A percentile compares a stretch with the other conserved stretches of the same genome.
phyloP scores from a whole-genome alignment of 2,888 invertebrate genomes.

The Agapostemon virescens region DNA sequence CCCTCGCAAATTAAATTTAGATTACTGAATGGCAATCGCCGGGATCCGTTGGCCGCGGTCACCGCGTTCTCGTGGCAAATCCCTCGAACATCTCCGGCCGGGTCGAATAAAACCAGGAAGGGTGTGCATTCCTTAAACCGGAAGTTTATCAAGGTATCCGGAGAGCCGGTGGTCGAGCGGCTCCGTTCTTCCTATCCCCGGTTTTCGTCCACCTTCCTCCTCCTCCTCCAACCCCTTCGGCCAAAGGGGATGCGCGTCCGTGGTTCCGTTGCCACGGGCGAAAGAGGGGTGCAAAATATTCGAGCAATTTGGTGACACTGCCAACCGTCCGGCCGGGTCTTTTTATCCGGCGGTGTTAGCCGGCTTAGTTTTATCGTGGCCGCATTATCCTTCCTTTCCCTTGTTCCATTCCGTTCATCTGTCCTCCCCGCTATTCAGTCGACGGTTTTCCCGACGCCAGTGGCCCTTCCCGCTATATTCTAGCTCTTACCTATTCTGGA shows the following conservation, averaged over 20 bases:
- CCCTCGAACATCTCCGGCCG: conserved; percentile 34
- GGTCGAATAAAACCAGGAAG: conserved; percentile 57
- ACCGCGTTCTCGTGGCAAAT: conserved; percentile 27
- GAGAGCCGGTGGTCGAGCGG: conserved; percentile 61
- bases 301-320: conserved; percentile 77
- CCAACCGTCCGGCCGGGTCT: conserved; percentile 71
- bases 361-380: conserved; percentile 77
- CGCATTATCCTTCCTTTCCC: conserved; percentile 72
- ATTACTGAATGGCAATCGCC: conserved; percentile 13
- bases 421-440: conserved; percentile 40
- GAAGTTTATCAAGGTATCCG: conserved; percentile 72
- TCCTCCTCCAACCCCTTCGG: conserved; percentile 24
- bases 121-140: conserved; percentile 70
- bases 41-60: not conserved
- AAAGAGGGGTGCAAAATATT: conserved; percentile 73
- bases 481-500: conserved; percentile 74
- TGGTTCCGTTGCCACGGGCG: conserved; percentile 4
- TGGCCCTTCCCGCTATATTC: conserved; percentile 41
- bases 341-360: conserved; percentile 75
- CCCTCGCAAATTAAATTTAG: conserved; percentile 29
- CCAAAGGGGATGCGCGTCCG: not conserved
- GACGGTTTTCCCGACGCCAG: conserved; percentile 18
- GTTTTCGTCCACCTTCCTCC: conserved; percentile 18
- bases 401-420: conserved; percentile 52
- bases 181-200: conserved; percentile 15